These are phyloP conservation scores for Lepidothrix coronata DNA, from an alignment of 2,113 vertebrate species.

Conservation along the genomic window DNA sequence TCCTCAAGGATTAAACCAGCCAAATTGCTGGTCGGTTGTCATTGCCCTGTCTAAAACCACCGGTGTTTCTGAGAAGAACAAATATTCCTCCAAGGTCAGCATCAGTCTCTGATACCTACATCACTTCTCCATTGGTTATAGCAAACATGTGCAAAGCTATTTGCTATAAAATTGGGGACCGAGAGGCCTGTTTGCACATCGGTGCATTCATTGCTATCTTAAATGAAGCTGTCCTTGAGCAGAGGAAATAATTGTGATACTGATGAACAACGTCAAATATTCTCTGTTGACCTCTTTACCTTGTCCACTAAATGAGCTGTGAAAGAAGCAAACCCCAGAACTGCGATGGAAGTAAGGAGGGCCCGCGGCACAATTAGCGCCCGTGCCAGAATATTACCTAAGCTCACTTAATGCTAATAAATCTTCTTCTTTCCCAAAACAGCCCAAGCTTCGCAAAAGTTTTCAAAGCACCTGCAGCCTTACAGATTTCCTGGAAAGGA, in stretches of 20 bases:
- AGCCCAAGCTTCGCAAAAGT: background rate
- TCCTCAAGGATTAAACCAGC: background rate
- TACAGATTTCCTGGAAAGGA: background rate
- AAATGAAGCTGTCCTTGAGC: background rate
- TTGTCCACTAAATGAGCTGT: background rate
- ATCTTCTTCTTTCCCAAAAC: background rate
- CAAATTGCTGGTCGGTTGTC: background rate
- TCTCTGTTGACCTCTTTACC: background rate
- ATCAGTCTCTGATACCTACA: background rate
- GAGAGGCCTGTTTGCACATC: background rate
- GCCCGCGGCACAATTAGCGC: background rate
- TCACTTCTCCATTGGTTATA: rapidly evolving
- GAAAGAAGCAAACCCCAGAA: background rate
- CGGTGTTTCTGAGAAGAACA: background rate
- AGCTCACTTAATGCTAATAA: background rate
- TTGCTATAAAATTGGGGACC: background rate
- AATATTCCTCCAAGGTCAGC: background rate
- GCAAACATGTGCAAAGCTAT: background rate
- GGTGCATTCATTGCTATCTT: rapidly evolving
- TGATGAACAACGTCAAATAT: background rate
- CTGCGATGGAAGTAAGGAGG: background rate
- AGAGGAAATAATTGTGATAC: background rate
- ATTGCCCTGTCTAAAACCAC: background rate
- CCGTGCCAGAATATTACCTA: conserved; percentile 17
- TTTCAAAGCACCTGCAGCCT: conserved; percentile 6